A percentile compares a stretch with the other conserved stretches of the same genome.
Conservation (phyloP, 1,140 invertebrate genomes). For the Linepithema humile region DNA sequence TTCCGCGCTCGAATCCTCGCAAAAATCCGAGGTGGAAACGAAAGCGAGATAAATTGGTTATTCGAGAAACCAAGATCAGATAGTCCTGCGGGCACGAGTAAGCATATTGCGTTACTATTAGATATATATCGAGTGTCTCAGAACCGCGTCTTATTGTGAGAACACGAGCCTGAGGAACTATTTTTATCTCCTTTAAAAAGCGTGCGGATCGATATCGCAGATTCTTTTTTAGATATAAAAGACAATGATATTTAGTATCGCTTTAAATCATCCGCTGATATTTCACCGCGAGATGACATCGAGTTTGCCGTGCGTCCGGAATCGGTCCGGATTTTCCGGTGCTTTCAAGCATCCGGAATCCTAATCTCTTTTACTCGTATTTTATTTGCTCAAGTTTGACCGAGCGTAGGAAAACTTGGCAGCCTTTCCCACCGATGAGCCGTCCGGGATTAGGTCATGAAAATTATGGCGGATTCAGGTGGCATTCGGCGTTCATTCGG, state of each 20-base stretch:
- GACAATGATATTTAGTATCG: neutral
- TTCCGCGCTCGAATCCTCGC: neutral
- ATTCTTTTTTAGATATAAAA: neutral
- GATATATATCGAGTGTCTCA: neutral
- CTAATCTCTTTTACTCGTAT: neutral
- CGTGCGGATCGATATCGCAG: neutral
- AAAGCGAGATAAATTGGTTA: slow-evolving; percentile 41
- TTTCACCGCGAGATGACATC: neutral
- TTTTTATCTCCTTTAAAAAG: neutral
- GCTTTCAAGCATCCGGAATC: neutral
- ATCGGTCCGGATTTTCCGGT: neutral
- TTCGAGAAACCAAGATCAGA: slow-evolving; percentile 46
- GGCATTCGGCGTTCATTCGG: neutral
- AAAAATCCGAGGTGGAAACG: slow-evolving; percentile 6
- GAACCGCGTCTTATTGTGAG: neutral
- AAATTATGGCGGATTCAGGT: slow-evolving; percentile 1
- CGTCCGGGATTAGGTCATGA: neutral
- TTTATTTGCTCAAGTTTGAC: neutral
- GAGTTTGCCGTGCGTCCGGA: neutral
- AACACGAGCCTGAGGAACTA: neutral
- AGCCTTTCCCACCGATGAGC: neutral
- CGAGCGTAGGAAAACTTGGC: neutral
- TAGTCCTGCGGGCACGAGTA: neutral
- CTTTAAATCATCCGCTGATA: neutral
- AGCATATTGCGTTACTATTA: neutral